Conservation (phyloP, 2,113 vertebrate species). For the Gasterosteus nipponicus region DNA sequence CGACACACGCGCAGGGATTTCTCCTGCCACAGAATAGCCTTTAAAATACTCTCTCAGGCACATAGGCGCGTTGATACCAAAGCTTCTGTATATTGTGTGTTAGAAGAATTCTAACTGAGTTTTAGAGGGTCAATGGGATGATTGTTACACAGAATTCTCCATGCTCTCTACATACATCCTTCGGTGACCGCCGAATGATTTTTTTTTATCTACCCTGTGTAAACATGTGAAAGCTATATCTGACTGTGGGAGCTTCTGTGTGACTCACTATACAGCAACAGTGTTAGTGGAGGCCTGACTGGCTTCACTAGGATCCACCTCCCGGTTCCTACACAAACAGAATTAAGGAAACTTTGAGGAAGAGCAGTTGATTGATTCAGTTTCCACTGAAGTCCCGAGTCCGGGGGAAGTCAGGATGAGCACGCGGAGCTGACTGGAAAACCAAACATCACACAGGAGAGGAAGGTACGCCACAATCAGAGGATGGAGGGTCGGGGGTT, state of each 20-base stretch:
- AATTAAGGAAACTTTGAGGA: constrained; percentile 46
- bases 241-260: constrained; percentile 56
- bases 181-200: constrained; percentile 42
- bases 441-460: constrained; percentile 62
- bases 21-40: background rate
- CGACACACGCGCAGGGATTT: constrained; percentile 28
- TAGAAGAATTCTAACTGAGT: background rate
- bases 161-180: constrained; percentile 7
- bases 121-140: background rate
- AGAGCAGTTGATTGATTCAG: constrained; percentile 59
- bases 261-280: constrained; percentile 50
- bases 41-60: constrained; percentile 1
- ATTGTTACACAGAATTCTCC: background rate
- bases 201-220: constrained; percentile 50
- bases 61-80: constrained; percentile 4
- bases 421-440: constrained; percentile 60
- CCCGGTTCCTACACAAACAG: constrained; percentile 61
- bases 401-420: constrained; percentile 36
- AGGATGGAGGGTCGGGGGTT: background rate
- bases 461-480: constrained; percentile 38
- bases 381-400: constrained; percentile 52
- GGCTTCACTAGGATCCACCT: constrained; percentile 59
- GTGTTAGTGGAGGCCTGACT: constrained; percentile 52
- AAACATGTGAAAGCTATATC: constrained; percentile 70
- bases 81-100: constrained; percentile 1